Base-by-base conservation (phyloP, 2,888 invertebrate genomes). In the Aphrophora alni region DNA sequence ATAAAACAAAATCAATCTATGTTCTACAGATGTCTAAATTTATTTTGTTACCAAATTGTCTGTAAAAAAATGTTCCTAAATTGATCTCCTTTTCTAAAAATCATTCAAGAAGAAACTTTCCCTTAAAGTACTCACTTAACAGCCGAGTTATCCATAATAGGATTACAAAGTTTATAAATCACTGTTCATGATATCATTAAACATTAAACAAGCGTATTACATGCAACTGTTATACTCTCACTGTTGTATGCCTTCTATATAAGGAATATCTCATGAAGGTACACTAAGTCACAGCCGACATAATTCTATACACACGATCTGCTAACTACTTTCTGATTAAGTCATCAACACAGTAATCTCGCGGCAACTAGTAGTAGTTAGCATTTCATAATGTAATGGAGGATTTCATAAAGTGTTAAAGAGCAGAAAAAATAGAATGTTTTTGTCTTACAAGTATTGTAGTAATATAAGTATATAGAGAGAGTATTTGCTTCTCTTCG, bases 231-330 rank as follows among this genome's bases (percentile, higher is more conserved):
- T 33, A 59, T 59, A 7, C 21, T 7, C n/a, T 59, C n/a, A 14
- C 21, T 4, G 59, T 14, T 59, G 21, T 59, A 21, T 59, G 59
- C 59, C 59, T 59, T 21, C 59, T 59, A 59, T 59, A 59, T 59
- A 59, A 21, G 59, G 59, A 59, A 59, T 59, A 59, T 59, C 59
- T 59, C 21, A 59, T 59, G 59, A 59, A 59, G 59, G 2, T 21
- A 59, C n/a, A n/a, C n/a, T n/a, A 59, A 59, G 59, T n/a, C 59
- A 59, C 59, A 59, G 59, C 59, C 59, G 21, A 21, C 59, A 21
- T 59, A 59, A 59, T 59, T n/a, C 59, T 59, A 59, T 21, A 59
- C 59, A 59, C 59, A 59, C 59, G 59, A 59, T 59, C 21, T 59
- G 59, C 59, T 59, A 59, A 59, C 59, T 59, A 59, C 59, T 59